Percentiles rank a stretch among this genome's conserved stretches.
These are phyloP conservation scores for Stercorarius parasiticus DNA, from an alignment of 2,113 vertebrate genomes.

Conservation along the genomic window DNA sequence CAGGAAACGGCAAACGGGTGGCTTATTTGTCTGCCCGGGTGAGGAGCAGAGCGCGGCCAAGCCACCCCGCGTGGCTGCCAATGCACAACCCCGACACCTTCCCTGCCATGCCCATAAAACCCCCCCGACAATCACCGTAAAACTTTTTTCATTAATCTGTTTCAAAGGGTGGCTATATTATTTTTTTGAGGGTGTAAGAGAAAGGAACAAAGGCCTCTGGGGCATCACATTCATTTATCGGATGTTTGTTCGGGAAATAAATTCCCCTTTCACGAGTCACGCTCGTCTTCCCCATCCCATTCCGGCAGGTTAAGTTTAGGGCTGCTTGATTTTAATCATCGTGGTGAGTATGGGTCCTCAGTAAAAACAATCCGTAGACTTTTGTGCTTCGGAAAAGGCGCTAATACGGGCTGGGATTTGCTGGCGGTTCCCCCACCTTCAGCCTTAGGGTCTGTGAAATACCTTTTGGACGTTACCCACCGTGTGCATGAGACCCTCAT, in stretches of 20 bases:
- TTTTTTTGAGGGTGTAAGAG: neutral
- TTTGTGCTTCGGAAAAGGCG: neutral
- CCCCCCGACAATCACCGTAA: neutral
- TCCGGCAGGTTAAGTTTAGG: neutral
- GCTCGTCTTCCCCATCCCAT: neutral
- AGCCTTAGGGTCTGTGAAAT: neutral
- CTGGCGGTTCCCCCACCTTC: neutral
- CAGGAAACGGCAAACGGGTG: neutral
- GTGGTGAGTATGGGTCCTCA: rapidly evolving
- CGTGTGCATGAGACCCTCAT: rapidly evolving
- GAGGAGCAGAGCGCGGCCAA: neutral
- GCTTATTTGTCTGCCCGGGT: neutral
- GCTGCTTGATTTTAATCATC: neutral
- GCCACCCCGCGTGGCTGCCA: neutral
- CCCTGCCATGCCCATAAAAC: neutral
- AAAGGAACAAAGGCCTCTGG: neutral
- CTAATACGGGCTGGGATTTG: neutral
- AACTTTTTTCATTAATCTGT: neutral
- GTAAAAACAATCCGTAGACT: neutral
- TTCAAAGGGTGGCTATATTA: neutral
- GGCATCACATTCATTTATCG: neutral
- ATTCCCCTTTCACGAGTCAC: neutral
- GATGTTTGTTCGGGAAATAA: neutral
- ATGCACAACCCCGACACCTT: rapidly evolving
- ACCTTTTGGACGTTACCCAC: rapidly evolving